These are phyloP conservation scores for Deladenus siricidicola DNA, from an alignment of 2,888 invertebrate genomes.

Conservation along the genomic window DNA sequence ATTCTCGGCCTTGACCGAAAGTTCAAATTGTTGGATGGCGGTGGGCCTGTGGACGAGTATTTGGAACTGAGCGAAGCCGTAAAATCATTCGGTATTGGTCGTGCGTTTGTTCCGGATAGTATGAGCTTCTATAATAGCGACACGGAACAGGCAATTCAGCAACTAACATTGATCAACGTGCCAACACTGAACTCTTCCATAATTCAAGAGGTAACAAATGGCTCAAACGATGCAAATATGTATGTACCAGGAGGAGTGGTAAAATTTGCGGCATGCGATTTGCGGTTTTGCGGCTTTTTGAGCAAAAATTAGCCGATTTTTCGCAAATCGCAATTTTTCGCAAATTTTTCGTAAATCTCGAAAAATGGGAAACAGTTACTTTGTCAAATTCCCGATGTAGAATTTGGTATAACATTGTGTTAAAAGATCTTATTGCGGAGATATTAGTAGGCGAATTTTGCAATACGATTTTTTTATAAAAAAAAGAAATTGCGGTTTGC, in stretches of 20 bases:
- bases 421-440: too few species aligned
- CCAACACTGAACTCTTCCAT: not conserved
- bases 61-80: not conserved
- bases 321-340: too few species aligned
- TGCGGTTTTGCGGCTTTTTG: too few species aligned
- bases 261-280: too few species aligned
- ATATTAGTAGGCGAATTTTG: too few species aligned
- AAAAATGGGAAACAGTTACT: too few species aligned
- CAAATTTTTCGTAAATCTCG: too few species aligned
- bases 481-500: too few species aligned
- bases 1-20: slow-evolving; percentile 47
- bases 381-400: too few species aligned
- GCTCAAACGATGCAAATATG: not conserved
- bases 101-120: not conserved
- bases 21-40: slow-evolving; percentile 17
- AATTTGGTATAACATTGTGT: too few species aligned
- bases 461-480: too few species aligned
- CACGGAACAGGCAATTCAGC: slow-evolving; percentile 8
- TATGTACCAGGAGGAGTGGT: not conserved
- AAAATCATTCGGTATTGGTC: not conserved
- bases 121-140: not conserved
- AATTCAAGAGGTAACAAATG: not conserved
- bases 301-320: too few species aligned
- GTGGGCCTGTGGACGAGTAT: slow-evolving; percentile 15
- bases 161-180: slow-evolving; percentile 6